Evolutionary conservation across 2,797 vertebrate species (phyloP).

Genomic region (Eospalax fontanierii): DNA sequence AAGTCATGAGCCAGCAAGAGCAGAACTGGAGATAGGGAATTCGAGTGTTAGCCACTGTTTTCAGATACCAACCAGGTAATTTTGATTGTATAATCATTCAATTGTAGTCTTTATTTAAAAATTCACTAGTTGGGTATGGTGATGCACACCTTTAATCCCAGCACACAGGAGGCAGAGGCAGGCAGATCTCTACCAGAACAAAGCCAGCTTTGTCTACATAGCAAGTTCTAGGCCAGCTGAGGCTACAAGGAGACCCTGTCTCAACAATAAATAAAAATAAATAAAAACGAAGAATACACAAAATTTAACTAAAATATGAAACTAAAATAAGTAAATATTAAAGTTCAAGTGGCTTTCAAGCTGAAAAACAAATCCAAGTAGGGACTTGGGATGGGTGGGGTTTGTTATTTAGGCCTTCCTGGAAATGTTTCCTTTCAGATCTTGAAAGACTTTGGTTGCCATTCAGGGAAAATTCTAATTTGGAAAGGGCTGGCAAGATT

Average conservation of each 20-base stretch:
- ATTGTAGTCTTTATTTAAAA: slow-evolving; percentile 37
- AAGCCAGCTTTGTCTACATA: too few relatives aligned
- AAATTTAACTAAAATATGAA: slow-evolving; percentile 51
- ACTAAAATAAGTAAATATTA: slow-evolving; percentile 37
- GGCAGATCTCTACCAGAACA: too few relatives aligned
- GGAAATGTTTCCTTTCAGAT: slow-evolving; percentile 62
- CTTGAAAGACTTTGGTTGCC: slow-evolving; percentile 50
- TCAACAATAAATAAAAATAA: too few relatives aligned
- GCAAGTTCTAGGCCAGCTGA: too few relatives aligned
- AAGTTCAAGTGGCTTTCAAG: slow-evolving; percentile 64
- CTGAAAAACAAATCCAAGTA: not conserved
- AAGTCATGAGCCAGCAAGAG: not conserved
- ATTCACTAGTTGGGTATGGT: too few relatives aligned
- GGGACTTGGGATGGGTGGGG: not conserved
- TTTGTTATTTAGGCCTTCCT: slow-evolving; percentile 45
- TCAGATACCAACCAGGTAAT: not conserved
- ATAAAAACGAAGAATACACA: not conserved
- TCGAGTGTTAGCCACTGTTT: not conserved
- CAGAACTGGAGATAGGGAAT: not conserved
- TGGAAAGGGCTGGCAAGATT: slow-evolving; percentile 61
- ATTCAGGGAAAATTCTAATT: slow-evolving; percentile 56
- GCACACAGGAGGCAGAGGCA: too few relatives aligned
- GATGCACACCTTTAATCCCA: too few relatives aligned
- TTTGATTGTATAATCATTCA: not conserved
- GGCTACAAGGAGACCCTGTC: too few relatives aligned